phyloP scores from a whole-genome alignment of 1,140 invertebrate genomes.

The Macrocentrus cingulum region DNA sequence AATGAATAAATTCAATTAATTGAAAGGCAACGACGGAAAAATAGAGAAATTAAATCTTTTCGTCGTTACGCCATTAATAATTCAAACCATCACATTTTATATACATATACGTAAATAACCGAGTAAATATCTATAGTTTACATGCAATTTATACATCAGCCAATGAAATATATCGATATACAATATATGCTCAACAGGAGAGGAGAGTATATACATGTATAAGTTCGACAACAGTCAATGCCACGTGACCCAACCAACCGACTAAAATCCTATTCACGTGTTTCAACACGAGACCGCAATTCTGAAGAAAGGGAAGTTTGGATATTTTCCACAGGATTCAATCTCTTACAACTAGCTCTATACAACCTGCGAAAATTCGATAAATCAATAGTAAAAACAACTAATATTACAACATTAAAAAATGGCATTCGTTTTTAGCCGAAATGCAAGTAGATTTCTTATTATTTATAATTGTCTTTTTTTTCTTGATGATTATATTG shows the following conservation, averaged over 20 bases:
- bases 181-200: conserved; percentile 19
- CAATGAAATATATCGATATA: conserved; percentile 4
- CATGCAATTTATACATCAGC: no score
- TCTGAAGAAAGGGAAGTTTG: neutral
- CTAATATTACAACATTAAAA: no score
- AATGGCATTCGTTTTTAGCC: no score
- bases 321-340: conserved; percentile 2
- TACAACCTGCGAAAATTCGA: no score
- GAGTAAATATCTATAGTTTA: no score
- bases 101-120: no score
- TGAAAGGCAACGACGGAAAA: neutral
- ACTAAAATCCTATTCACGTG: conserved; percentile 37
- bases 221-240: conserved; percentile 12
- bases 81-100: neutral
- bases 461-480: no score
- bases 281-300: conserved; percentile 33
- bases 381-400: no score
- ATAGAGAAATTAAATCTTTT: neutral
- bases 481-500: no score
- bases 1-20: no score
- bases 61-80: neutral
- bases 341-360: neutral
- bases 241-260: conserved; percentile 35
- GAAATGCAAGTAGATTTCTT: no score
- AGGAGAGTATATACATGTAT: neutral